Percentiles rank a stretch among this genome's conserved stretches.
Evolutionary conservation across 2,797 vertebrate genomes (phyloP).

Genomic region (Argentina silus): DNA sequence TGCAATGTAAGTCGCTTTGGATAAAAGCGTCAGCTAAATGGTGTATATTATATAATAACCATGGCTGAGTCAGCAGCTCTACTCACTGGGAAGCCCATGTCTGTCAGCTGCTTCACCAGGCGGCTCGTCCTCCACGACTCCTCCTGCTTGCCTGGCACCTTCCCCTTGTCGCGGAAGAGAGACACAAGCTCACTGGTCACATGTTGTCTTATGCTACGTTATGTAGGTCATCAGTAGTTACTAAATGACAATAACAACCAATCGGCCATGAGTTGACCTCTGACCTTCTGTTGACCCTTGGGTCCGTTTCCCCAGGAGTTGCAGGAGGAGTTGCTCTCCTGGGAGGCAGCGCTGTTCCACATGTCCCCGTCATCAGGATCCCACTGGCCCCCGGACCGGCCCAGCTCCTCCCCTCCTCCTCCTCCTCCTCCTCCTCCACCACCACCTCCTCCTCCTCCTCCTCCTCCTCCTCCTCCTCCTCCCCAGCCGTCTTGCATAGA

Average conservation of each 20-base stretch:
- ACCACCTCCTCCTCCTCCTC: no score
- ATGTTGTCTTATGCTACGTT: no score
- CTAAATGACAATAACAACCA: no score
- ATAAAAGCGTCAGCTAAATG: no score
- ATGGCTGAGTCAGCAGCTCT: no score
- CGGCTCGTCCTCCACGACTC: conserved; percentile 96
- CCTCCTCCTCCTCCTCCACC: conserved; percentile 92
- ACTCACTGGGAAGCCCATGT: conserved; percentile 98
- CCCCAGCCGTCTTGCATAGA: conserved; percentile 99
- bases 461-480: conserved; percentile 84
- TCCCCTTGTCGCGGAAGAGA: no score
- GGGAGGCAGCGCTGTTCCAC: conserved; percentile 85
- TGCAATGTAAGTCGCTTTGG: no score
- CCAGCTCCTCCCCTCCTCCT: conserved; percentile 89
- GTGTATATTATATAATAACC: no score
- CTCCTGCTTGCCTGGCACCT: conserved; percentile 91
- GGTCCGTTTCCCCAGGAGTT: conserved; percentile 84
- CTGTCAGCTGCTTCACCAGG: conserved; percentile 97
- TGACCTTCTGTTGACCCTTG: conserved; percentile 91
- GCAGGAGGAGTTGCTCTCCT: conserved; percentile 87
- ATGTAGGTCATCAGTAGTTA: no score
- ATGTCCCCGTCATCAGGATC: conserved; percentile 94
- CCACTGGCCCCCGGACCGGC: conserved; percentile 79
- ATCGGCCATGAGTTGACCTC: conserved; percentile 80
- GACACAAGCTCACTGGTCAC: no score